Conservation (phyloP, 2,797 vertebrate species). For the Falco naumanni region DNA sequence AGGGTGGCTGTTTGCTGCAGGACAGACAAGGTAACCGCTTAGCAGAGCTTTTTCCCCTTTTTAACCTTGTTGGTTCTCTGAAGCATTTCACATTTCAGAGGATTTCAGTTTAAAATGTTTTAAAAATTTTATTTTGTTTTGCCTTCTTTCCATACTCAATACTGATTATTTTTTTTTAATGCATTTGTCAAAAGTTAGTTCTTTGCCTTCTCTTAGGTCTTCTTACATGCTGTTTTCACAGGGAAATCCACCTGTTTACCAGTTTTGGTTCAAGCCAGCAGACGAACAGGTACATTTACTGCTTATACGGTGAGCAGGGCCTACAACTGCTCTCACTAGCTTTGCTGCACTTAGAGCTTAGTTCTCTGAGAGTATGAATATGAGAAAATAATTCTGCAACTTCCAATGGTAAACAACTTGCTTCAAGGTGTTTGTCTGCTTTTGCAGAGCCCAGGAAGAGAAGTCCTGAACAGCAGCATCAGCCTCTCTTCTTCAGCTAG, state of each 20-base stretch:
- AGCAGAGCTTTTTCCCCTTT: background rate
- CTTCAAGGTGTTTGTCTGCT: background rate
- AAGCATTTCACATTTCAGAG: background rate
- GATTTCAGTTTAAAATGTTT: background rate
- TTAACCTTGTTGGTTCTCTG: background rate
- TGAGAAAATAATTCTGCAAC: background rate
- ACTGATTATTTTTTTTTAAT: background rate
- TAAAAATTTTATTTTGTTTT: background rate
- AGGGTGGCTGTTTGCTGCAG: background rate
- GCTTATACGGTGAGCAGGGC: background rate
- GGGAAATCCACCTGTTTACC: constrained; percentile 21
- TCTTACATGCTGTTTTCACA: constrained; percentile 8
- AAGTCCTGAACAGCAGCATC: background rate
- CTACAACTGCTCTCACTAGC: background rate
- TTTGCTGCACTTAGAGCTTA: background rate
- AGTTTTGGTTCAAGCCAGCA: constrained; percentile 21
- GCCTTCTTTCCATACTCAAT: background rate
- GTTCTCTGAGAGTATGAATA: background rate
- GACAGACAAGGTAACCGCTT: background rate
- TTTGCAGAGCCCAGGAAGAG: background rate
- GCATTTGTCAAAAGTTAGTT: background rate
- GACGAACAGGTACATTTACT: constrained; percentile 29
- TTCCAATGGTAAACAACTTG: background rate
- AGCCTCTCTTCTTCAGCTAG: constrained; percentile 14
- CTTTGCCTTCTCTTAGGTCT: background rate